phyloP scores from a whole-genome alignment of 1,140 invertebrate species.

The Wasmannia auropunctata region DNA sequence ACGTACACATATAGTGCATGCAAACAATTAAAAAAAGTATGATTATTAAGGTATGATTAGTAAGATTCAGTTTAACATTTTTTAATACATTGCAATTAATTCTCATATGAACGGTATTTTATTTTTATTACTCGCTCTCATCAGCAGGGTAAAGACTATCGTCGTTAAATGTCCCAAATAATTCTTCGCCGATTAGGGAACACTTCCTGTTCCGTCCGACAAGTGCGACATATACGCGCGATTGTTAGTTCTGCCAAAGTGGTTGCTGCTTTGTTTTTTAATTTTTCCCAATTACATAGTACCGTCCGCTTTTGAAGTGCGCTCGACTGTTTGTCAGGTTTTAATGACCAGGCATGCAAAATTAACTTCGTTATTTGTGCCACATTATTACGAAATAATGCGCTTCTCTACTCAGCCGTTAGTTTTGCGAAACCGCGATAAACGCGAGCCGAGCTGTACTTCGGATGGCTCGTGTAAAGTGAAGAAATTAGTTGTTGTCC shows the following conservation, averaged over 20 bases:
- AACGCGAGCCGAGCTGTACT: background rate
- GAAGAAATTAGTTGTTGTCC: background rate
- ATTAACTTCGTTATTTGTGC: constrained; percentile 71
- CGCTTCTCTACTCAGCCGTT: constrained; percentile 15
- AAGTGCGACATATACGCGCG: constrained; percentile 12
- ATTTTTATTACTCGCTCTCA: background rate
- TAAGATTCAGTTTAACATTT: background rate
- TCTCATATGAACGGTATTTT: background rate
- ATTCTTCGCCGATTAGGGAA: background rate
- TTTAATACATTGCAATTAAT: background rate
- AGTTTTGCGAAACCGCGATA: constrained; percentile 17
- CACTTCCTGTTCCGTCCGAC: background rate
- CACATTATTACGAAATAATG: constrained; percentile 53
- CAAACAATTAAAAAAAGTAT: background rate
- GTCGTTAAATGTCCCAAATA: constrained; percentile 47
- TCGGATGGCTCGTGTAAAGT: background rate
- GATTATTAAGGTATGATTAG: background rate
- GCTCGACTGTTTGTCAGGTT: constrained; percentile 66
- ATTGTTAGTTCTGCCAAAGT: constrained; percentile 61
- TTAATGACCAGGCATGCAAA: constrained; percentile 68
- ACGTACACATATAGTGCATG: background rate
- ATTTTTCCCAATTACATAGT: constrained; percentile 70
- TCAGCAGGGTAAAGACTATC: background rate
- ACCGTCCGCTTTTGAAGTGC: constrained; percentile 40
- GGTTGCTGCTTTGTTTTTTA: constrained; percentile 65